phyloP scores from a whole-genome alignment of 2,797 vertebrate species.

The Margarornis squamiger region DNA sequence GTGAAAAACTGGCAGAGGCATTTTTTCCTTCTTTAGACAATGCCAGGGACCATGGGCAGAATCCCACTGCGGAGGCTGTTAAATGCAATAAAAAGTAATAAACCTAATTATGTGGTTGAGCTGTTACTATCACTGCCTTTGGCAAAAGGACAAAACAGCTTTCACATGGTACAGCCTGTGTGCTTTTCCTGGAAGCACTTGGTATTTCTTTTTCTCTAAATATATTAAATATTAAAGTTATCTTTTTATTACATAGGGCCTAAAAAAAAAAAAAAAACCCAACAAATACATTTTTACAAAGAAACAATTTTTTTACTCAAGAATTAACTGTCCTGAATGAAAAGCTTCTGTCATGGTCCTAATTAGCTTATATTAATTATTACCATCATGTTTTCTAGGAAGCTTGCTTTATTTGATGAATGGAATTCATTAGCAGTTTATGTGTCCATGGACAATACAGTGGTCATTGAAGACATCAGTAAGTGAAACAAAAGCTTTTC shows the following conservation, averaged over 20 bases:
- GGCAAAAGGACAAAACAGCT: not conserved
- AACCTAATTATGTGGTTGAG: not conserved
- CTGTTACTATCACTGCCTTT: not conserved
- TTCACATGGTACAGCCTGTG: not conserved
- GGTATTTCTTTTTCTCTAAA: not conserved
- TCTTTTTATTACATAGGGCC: not conserved
- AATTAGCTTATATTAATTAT: not conserved
- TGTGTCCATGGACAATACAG: conserved; percentile 90
- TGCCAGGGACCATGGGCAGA: not conserved
- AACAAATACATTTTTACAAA: not conserved
- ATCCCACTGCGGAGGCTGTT: not conserved
- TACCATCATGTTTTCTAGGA: conserved; percentile 75
- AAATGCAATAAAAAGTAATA: not conserved
- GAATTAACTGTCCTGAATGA: not conserved
- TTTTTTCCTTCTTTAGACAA: not conserved
- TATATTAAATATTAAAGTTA: not conserved
- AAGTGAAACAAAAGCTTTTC: conserved; percentile 63
- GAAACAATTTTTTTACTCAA: not conserved
- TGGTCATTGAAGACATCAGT: conserved; percentile 92
- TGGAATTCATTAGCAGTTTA: conserved; percentile 89
- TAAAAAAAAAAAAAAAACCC: not conserved
- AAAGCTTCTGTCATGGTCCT: not conserved
- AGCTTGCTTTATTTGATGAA: conserved; percentile 89
- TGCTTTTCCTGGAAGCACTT: not conserved
- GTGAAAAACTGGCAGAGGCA: not conserved